Percentiles rank a stretch among this genome's conserved stretches.
These are phyloP conservation scores for Pangasius sanitwongsei DNA, from an alignment of 2,797 vertebrate genomes.

Conservation along the genomic window DNA sequence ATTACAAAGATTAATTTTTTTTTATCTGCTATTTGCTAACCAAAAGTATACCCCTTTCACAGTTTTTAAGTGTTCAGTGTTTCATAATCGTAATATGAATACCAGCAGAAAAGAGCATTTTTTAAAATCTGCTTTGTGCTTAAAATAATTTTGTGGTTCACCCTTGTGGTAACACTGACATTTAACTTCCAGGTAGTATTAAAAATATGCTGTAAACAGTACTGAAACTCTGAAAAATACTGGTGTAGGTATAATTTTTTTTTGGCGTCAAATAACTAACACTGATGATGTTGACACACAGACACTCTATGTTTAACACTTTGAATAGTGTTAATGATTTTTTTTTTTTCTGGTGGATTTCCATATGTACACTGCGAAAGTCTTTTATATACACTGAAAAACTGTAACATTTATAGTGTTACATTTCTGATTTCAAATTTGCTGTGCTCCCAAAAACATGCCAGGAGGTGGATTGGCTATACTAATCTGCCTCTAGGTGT, in stretches of 20 bases:
- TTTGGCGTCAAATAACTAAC: neutral
- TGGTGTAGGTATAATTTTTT: neutral
- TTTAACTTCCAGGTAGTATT: constrained; percentile 7
- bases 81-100: neutral
- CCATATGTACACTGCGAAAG: neutral
- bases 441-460: neutral
- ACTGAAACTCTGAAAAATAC: neutral
- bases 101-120: neutral
- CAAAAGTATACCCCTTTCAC: neutral
- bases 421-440: neutral
- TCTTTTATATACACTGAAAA: neutral
- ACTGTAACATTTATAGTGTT: neutral
- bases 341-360: neutral
- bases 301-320: neutral
- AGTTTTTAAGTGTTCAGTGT: neutral
- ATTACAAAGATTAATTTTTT: neutral
- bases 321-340: neutral
- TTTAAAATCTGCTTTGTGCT: neutral
- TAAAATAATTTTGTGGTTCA: neutral
- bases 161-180: neutral
- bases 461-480: neutral
- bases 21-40: neutral
- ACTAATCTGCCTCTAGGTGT: neutral
- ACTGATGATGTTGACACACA: neutral
- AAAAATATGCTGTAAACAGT: neutral